A percentile compares a stretch with the other conserved stretches of the same genome.
Conservation (phyloP, 2,888 invertebrate species). For the Hecatera dysodea region DNA sequence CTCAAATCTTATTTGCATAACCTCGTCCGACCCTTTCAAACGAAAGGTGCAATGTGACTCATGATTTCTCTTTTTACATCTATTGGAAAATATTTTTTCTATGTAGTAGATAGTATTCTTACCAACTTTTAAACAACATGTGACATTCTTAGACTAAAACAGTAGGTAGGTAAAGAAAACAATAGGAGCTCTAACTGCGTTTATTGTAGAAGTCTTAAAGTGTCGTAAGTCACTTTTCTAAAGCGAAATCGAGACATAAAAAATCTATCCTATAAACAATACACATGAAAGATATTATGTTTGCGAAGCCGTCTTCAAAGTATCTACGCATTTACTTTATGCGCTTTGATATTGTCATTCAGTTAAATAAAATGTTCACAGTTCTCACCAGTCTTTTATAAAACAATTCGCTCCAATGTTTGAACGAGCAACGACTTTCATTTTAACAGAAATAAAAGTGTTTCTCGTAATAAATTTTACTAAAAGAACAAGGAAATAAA, state of each 20-base stretch:
- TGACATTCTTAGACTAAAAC: conserved; percentile 37
- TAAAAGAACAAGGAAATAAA: conserved; percentile 54
- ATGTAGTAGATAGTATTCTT: background rate
- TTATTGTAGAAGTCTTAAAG: conserved; percentile 77
- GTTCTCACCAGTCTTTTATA: conserved; percentile 44
- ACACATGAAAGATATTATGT: conserved; percentile 70
- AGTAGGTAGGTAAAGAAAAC: conserved; percentile 59
- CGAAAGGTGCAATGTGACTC: background rate
- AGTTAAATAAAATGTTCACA: conserved; percentile 56
- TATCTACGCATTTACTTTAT: conserved; percentile 70
- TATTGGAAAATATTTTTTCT: background rate
- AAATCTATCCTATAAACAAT: conserved; percentile 80
- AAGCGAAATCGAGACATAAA: conserved; percentile 74
- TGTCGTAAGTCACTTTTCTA: conserved; percentile 76
- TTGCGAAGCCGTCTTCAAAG: conserved; percentile 70
- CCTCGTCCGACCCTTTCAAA: background rate
- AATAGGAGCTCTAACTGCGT: conserved; percentile 61
- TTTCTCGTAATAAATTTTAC: conserved; percentile 47
- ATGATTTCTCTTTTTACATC: background rate
- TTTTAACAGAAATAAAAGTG: conserved; percentile 48
- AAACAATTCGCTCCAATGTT: conserved; percentile 39
- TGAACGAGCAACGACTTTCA: conserved; percentile 38
- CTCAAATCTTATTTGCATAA: conserved; percentile 3
- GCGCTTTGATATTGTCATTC: conserved; percentile 72
- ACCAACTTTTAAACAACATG: conserved; percentile 22